phyloP scores from a whole-genome alignment of 2,797 vertebrate species.

The Chromobotia macracanthus region DNA sequence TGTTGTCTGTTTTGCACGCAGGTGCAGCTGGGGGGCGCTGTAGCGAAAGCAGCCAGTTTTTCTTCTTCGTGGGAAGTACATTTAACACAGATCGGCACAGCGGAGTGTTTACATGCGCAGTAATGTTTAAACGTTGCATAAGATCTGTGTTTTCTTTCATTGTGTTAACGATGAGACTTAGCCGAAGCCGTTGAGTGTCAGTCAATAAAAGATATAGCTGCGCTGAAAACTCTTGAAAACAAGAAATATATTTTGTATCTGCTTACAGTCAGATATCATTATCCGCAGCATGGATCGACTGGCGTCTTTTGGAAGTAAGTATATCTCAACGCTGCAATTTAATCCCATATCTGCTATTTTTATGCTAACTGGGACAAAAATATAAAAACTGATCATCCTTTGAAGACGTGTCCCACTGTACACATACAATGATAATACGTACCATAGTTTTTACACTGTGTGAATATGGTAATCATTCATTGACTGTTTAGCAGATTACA shows the following conservation, averaged over 20 bases:
- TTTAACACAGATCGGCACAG: background rate
- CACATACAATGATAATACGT: background rate
- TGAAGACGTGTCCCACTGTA: background rate
- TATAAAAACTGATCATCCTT: background rate
- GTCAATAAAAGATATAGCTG: background rate
- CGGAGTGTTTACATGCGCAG: slow-evolving; percentile 8
- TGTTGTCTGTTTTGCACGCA: too few relatives aligned
- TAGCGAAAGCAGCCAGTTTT: background rate
- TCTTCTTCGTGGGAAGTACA: background rate
- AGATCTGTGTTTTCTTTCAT: background rate
- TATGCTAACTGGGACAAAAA: too few relatives aligned
- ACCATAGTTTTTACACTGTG: background rate
- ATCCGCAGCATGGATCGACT: slow-evolving; percentile 74
- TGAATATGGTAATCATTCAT: background rate
- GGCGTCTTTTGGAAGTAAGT: slow-evolving; percentile 79
- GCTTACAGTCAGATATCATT: background rate
- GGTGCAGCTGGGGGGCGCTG: slow-evolving; percentile 25
- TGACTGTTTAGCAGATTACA: background rate
- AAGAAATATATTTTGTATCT: background rate
- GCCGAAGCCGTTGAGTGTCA: background rate
- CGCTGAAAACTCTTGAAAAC: background rate
- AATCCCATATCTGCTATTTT: background rate
- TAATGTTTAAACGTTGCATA: background rate
- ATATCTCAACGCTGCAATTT: background rate
- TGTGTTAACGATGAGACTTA: background rate